A percentile compares a stretch with the other conserved stretches of the same genome.
Evolutionary conservation across 2,888 invertebrate genomes (phyloP).

Genomic region (Xanthorhoe spadicearia): DNA sequence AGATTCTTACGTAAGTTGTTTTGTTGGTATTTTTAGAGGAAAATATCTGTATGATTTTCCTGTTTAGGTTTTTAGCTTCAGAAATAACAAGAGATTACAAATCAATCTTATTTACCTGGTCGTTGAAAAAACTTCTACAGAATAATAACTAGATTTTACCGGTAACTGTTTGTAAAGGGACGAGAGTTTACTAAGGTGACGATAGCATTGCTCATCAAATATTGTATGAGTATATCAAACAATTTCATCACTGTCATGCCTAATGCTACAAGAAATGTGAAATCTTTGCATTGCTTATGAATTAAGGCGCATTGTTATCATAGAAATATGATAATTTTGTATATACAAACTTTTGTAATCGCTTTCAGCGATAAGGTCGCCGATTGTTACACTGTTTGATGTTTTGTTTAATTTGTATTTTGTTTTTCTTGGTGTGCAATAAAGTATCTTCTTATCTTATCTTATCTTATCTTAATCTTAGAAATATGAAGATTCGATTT

Average conservation of each 20-base stretch:
- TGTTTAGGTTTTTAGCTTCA: not conserved
- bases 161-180: not conserved
- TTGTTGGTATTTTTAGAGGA: constrained; percentile 1
- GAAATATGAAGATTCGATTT: too few relatives aligned
- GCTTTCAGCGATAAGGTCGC: too few relatives aligned
- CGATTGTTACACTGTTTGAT: too few relatives aligned
- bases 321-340: not conserved
- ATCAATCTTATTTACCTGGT: not conserved
- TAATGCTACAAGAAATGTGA: constrained; percentile 5
- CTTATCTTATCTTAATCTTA: too few relatives aligned
- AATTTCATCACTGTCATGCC: constrained; percentile 4
- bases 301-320: not conserved
- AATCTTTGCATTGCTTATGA: not conserved
- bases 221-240: constrained; percentile 12
- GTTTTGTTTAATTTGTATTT: too few relatives aligned
- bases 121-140: not conserved
- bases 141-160: not conserved
- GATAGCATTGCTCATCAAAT: constrained; percentile 8
- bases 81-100: not conserved
- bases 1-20: not conserved
- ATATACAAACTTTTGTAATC: too few relatives aligned
- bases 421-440: too few relatives aligned
- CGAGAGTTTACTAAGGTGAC: constrained; percentile 1
- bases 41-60: not conserved
- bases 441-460: too few relatives aligned